A percentile compares a stretch with the other conserved stretches of the same genome.
These are phyloP conservation scores for Neosilurus mollespiculum DNA, from an alignment of 2,797 vertebrate genomes.

Conservation along the genomic window DNA sequence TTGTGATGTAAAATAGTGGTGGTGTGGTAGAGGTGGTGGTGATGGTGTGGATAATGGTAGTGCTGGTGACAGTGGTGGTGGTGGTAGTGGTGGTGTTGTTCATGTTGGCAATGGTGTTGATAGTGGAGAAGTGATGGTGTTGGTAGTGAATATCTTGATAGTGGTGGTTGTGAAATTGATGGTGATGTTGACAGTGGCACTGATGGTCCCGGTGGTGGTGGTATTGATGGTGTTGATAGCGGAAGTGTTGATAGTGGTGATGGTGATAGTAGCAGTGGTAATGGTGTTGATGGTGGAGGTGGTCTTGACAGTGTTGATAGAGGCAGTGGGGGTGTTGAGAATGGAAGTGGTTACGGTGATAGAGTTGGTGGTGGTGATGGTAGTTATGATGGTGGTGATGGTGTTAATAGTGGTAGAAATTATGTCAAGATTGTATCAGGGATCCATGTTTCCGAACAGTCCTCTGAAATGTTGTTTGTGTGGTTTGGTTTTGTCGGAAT, in stretches of 20 bases:
- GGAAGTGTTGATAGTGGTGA: neutral
- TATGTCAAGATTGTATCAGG: conserved; percentile 61
- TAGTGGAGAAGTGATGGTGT: neutral
- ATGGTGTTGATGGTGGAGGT: neutral
- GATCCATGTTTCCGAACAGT: conserved; percentile 63
- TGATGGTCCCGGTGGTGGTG: conserved; percentile 21
- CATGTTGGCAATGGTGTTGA: no score
- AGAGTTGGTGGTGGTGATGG: neutral
- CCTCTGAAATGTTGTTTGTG: conserved; percentile 48
- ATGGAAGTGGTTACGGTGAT: neutral
- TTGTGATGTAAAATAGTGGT: no score
- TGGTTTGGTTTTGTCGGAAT: conserved; percentile 38
- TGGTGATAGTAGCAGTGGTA: neutral
- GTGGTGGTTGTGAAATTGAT: neutral
- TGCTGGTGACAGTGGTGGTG: neutral
- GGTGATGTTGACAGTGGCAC: conserved; percentile 61
- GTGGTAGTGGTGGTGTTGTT: no score
- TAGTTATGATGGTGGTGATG: neutral
- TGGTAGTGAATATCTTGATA: neutral
- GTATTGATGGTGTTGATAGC: no score
- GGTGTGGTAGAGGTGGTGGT: neutral
- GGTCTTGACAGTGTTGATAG: no score
- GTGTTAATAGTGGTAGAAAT: neutral
- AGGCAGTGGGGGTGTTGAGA: neutral
- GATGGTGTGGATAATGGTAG: neutral